phyloP scores from a whole-genome alignment of 2,888 invertebrate species.

The Prosopocoilus inquinatus region DNA sequence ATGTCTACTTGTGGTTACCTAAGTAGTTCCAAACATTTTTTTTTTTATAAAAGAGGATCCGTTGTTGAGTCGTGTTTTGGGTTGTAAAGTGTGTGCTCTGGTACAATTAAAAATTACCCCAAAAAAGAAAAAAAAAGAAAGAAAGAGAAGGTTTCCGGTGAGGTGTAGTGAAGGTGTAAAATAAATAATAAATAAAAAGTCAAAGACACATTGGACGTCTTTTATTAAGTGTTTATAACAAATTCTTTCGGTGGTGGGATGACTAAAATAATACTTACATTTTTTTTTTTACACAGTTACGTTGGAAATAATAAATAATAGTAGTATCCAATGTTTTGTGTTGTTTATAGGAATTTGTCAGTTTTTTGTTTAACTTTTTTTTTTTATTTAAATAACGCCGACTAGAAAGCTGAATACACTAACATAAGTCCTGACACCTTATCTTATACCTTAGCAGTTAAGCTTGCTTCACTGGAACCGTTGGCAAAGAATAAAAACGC shows the following conservation, averaged over 20 bases:
- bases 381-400: conserved; percentile 44
- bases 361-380: conserved; percentile 19
- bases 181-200: not conserved
- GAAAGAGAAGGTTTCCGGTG: no score
- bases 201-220: conserved; percentile 40
- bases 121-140: no score
- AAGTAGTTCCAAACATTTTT: no score
- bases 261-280: conserved; percentile 38
- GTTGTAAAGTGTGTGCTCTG: no score
- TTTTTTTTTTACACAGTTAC: conserved; percentile 38
- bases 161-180: no score
- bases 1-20: no score
- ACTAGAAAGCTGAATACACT: conserved; percentile 50
- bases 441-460: conserved; percentile 25
- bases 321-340: conserved; percentile 36
- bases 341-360: conserved; percentile 38
- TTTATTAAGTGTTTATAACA: conserved; percentile 44
- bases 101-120: no score
- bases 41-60: no score
- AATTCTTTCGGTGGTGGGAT: conserved; percentile 38
- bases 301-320: conserved; percentile 33
- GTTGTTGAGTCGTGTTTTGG: no score
- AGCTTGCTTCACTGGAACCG: conserved; percentile 41
- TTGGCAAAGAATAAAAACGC: conserved; percentile 38
- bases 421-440: conserved; percentile 40